phyloP scores from a whole-genome alignment of 2,797 vertebrate genomes.

The Takifugu ocellatus region DNA sequence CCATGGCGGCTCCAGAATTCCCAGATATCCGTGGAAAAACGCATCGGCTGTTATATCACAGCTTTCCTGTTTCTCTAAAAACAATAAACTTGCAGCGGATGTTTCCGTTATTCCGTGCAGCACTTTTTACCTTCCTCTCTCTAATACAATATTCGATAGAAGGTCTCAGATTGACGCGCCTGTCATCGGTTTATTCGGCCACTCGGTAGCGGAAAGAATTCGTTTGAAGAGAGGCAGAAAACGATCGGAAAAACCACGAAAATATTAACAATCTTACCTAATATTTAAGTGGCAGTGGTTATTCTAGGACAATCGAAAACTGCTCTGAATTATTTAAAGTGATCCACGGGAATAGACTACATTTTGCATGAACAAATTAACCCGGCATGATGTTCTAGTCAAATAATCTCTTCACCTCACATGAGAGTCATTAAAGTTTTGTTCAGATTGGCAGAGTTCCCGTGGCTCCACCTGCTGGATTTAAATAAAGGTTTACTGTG shows the following conservation, averaged over 20 bases:
- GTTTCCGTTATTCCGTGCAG: no score
- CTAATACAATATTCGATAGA: not conserved
- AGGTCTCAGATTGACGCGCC: conserved; percentile 55
- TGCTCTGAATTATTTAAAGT: no score
- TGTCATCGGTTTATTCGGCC: conserved; percentile 37
- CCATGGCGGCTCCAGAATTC: conserved; percentile 51
- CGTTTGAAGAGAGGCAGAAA: not conserved
- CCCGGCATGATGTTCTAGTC: not conserved
- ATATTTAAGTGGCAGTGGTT: no score
- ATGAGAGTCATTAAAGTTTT: not conserved
- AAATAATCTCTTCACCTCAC: not conserved
- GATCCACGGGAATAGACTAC: no score
- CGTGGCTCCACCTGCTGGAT: conserved; percentile 55
- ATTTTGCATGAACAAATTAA: not conserved
- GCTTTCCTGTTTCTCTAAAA: no score
- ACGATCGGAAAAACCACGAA: not conserved
- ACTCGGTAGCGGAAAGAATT: not conserved
- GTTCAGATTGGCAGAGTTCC: not conserved
- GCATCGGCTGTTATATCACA: not conserved
- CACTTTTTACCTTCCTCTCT: not conserved
- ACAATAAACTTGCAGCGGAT: no score
- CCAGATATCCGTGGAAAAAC: conserved; percentile 21
- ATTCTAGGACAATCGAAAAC: no score
- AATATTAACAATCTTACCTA: no score
- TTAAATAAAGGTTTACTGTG: not conserved